Evolutionary conservation across 35 echinoderm and acorn worm species (phyloP).

Genomic region (Patiria miniata): DNA sequence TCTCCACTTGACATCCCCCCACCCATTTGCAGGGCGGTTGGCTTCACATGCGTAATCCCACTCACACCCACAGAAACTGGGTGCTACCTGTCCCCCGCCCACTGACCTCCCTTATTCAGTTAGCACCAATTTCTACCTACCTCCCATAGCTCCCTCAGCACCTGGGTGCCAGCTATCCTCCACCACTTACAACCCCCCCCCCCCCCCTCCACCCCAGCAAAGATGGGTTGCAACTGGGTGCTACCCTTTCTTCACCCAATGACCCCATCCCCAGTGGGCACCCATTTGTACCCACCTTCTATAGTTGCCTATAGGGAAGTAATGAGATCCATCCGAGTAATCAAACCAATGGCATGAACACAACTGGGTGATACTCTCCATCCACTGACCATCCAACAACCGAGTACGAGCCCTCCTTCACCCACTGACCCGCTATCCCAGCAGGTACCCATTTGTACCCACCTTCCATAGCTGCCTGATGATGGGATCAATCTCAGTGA

Average conservation of each 20-base stretch:
- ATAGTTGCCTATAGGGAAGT: slow-evolving; percentile 91
- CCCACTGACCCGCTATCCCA: neutral
- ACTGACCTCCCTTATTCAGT: neutral
- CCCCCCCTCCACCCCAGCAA: no score
- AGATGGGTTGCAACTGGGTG: slow-evolving; percentile 93
- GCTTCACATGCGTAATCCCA: no score
- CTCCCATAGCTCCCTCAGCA: slow-evolving; percentile 98
- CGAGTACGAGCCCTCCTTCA: slow-evolving; percentile 93
- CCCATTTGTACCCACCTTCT: slow-evolving; percentile 70
- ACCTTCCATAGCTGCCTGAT: slow-evolving; percentile 99
- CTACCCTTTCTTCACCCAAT: slow-evolving; percentile 97
- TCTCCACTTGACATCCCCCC: no score
- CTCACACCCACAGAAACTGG: no score
- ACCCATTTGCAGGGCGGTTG: no score
- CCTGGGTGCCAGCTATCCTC: slow-evolving; percentile 84
- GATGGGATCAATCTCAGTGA: slow-evolving; percentile 98
- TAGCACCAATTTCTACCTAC: slow-evolving; percentile 21
- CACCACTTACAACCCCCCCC: no score
- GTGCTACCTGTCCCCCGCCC: slow-evolving; percentile 96
- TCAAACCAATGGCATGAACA: slow-evolving; percentile 68
- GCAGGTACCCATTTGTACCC: neutral
- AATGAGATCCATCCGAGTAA: slow-evolving; percentile 96
- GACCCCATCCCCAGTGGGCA: neutral
- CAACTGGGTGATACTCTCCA: no score
- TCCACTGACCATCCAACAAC: no score